These are phyloP conservation scores for Sesia bembeciformis DNA, from an alignment of 2,888 invertebrate species.

Conservation along the genomic window DNA sequence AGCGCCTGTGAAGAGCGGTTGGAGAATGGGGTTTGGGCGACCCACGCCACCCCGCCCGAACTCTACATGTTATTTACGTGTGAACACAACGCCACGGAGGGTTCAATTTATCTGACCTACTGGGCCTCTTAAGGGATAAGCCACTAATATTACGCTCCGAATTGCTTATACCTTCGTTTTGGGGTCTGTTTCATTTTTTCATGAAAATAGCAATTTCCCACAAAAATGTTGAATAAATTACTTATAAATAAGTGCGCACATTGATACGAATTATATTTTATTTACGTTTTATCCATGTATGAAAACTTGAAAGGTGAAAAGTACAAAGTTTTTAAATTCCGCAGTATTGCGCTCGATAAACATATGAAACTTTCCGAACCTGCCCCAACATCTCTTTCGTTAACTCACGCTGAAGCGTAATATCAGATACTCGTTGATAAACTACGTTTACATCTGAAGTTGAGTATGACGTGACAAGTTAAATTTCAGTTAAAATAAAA, in stretches of 20 bases:
- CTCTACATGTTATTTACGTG: conserved; percentile 74
- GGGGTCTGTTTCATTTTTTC: too few relatives aligned
- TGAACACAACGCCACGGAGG: conserved; percentile 68
- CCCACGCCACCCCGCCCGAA: conserved; percentile 48
- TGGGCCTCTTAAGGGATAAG: conserved; percentile 44
- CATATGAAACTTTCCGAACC: conserved; percentile 3
- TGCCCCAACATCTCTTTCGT: conserved; percentile 3
- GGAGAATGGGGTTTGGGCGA: conserved; percentile 25
- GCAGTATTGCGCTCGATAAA: background rate
- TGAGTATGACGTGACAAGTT: too few relatives aligned
- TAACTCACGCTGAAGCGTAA: background rate
- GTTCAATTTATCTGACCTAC: conserved; percentile 75
- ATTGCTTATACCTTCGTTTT: conserved; percentile 27
- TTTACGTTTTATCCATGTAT: background rate
- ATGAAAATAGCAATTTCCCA: too few relatives aligned
- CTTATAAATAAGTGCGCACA: too few relatives aligned
- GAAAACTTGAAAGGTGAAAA: background rate
- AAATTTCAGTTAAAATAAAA: too few relatives aligned
- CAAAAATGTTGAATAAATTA: too few relatives aligned
- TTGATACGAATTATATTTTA: background rate
- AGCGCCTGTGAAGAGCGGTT: background rate
- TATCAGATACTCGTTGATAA: too few relatives aligned
- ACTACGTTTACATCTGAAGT: too few relatives aligned
- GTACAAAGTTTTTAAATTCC: background rate
- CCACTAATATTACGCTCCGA: conserved; percentile 63